Evolutionary conservation across 2,888 invertebrate species (phyloP), one percentile per base, ranked within the genome.

Genomic region (Dicranocentrus wangi): DNA sequence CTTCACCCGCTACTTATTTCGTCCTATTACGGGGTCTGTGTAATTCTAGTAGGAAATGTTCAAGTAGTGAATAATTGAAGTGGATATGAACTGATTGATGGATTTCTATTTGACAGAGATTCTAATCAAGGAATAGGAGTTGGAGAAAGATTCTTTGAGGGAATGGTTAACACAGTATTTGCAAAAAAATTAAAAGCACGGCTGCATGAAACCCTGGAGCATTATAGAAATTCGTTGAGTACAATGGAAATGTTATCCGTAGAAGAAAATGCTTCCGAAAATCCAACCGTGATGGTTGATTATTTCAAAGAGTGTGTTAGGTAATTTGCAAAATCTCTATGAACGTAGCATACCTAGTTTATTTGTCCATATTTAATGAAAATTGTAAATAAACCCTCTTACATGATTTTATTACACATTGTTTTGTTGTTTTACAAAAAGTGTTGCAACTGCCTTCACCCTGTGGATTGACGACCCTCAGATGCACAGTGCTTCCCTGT

Each of bases 381-480:
- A n/a, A 5, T 51, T 51, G 5, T n/a, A 7, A 51, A 5, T 8
- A 10, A n/a, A 10, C 8, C n/a, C n/a, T 10, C 3, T 10, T n/a
- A 51, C 5, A 7, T 17, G 7, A 51, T 10, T 51, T 51, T n/a
- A 51, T n/a, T n/a, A n/a, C n/a, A n/a, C n/a, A n/a, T n/a, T n/a
- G n/a, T n/a, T n/a, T n/a, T n/a, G n/a, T n/a, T n/a, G n/a, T n/a
- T n/a, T n/a, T n/a, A n/a, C n/a, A n/a, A n/a, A n/a, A n/a, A 92
- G 92, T 86, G 89, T 93, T 70, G 92, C 92, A 87, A 91, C 91
- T 87, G 92, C 93, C 0, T 92, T 92, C 87, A 90, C 90, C 0
- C 88, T 94, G 19, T 95, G 95, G 95, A 88, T 95, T 75, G 94
- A 95, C 87, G 95, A 95, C 87, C 92, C 93, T 0, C 90, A 92